These are phyloP conservation scores for Neopipo cinnamomea DNA, from an alignment of 2,113 vertebrate genomes.

Conservation along the genomic window DNA sequence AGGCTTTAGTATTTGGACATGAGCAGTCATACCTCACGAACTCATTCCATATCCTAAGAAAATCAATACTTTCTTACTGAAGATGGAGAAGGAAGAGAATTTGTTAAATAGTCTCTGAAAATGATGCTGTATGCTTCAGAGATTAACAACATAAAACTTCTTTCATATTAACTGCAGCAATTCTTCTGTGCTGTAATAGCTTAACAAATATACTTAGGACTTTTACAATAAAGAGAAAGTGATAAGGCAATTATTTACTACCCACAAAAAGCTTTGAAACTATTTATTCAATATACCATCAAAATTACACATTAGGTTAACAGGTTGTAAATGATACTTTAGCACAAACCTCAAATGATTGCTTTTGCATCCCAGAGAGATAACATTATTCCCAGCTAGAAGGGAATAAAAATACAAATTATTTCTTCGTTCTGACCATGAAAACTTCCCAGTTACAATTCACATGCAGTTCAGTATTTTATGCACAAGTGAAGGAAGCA, in stretches of 20 bases:
- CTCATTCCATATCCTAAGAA: neutral
- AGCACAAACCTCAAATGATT: neutral
- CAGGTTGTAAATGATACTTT: slow-evolving; percentile 33
- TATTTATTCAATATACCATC: slow-evolving; percentile 28
- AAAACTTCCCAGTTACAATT: slow-evolving; percentile 49
- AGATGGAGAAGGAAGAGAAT: neutral
- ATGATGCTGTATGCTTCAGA: slow-evolving; percentile 14
- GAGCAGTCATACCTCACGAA: neutral
- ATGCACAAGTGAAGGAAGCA: slow-evolving; percentile 51
- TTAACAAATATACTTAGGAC: slow-evolving; percentile 33
- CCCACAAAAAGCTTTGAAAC: slow-evolving; percentile 38
- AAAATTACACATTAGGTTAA: slow-evolving; percentile 59
- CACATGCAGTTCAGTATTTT: slow-evolving; percentile 49
- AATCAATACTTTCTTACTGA: neutral
- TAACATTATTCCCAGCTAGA: slow-evolving; percentile 11
- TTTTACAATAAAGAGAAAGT: slow-evolving; percentile 32
- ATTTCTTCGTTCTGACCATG: neutral
- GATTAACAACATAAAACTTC: slow-evolving; percentile 31
- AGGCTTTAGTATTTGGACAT: neutral
- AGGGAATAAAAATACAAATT: slow-evolving; percentile 34
- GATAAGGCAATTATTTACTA: slow-evolving; percentile 38
- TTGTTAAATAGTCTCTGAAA: slow-evolving; percentile 23
- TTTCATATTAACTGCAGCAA: slow-evolving; percentile 28
- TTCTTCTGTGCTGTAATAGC: slow-evolving; percentile 22
- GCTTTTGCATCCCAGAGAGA: neutral